Evolutionary conservation across 2,888 invertebrate species (phyloP).

Genomic region (Andrena camellia): DNA sequence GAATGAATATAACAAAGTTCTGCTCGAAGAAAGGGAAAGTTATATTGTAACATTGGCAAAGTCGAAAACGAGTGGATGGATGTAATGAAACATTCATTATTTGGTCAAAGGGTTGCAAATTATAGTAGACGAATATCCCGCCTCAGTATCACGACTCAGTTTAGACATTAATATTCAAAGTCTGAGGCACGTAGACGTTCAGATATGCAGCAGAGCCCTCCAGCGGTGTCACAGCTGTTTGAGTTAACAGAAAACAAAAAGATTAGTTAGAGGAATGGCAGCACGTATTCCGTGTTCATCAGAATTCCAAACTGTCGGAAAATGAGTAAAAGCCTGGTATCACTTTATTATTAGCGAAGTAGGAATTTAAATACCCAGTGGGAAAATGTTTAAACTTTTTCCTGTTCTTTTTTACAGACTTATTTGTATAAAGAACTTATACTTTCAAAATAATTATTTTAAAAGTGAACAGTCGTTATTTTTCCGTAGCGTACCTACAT

Average conservation of each 20-base stretch:
- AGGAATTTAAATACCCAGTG: not conserved
- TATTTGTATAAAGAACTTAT: no score
- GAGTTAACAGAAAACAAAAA: constrained; percentile 39
- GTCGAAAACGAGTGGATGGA: no score
- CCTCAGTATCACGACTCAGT: constrained; percentile 23
- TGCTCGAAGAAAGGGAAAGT: no score
- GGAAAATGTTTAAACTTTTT: not conserved
- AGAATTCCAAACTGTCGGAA: constrained; percentile 11
- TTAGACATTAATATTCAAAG: constrained; percentile 52
- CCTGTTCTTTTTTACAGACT: no score
- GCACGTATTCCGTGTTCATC: not conserved
- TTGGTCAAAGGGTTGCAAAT: constrained; percentile 16
- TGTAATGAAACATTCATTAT: not conserved
- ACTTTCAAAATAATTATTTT: no score
- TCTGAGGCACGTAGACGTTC: constrained; percentile 40
- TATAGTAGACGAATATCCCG: constrained; percentile 8
- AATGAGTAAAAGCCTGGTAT: not conserved
- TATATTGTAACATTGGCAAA: no score
- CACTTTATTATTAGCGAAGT: not conserved
- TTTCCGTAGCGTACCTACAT: not conserved
- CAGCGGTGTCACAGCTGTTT: not conserved
- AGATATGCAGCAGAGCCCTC: constrained; percentile 26
- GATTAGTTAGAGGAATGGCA: constrained; percentile 17
- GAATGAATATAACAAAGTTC: no score
- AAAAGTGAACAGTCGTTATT: not conserved